A percentile compares a stretch with the other conserved stretches of the same genome.
Conservation (phyloP, 2,888 invertebrate genomes). For the Escarpia spicata region DNA sequence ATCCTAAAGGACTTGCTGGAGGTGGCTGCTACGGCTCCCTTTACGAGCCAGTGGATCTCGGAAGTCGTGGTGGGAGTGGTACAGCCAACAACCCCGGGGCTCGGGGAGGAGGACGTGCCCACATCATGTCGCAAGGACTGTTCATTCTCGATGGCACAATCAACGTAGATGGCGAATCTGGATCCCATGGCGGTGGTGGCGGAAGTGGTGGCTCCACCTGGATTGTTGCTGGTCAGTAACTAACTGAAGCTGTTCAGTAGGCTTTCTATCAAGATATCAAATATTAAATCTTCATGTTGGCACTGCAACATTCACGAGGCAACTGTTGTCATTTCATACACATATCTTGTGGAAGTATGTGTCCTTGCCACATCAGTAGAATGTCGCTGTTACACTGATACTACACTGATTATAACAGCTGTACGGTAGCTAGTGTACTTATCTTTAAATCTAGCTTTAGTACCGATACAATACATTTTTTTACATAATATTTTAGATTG, state of each 20-base stretch:
- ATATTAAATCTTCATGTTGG: too few relatives aligned
- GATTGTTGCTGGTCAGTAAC: constrained; percentile 45
- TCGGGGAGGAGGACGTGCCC: constrained; percentile 47
- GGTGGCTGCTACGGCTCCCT: constrained; percentile 48
- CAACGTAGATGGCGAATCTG: constrained; percentile 47
- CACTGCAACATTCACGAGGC: too few relatives aligned
- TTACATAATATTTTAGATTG: too few relatives aligned
- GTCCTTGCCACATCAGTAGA: too few relatives aligned
- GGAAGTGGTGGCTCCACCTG: constrained; percentile 52
- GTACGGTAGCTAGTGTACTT: too few relatives aligned
- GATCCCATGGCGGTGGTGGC: constrained; percentile 39
- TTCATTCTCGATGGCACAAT: constrained; percentile 49
- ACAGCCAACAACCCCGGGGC: constrained; percentile 42
- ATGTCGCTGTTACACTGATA: too few relatives aligned
- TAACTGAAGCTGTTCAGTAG: neutral
- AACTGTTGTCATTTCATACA: too few relatives aligned
- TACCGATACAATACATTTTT: too few relatives aligned
- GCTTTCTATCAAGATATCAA: too few relatives aligned
- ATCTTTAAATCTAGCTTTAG: too few relatives aligned
- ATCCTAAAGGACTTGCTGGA: neutral
- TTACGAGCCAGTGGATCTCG: constrained; percentile 45
- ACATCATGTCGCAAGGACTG: constrained; percentile 45
- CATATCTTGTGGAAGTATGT: too few relatives aligned
- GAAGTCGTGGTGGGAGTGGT: constrained; percentile 43
- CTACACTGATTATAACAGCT: too few relatives aligned